A percentile compares a stretch with the other conserved stretches of the same genome.
Evolutionary conservation across 2,113 vertebrate species (phyloP).

Genomic region (Zosterops hypoxanthus): DNA sequence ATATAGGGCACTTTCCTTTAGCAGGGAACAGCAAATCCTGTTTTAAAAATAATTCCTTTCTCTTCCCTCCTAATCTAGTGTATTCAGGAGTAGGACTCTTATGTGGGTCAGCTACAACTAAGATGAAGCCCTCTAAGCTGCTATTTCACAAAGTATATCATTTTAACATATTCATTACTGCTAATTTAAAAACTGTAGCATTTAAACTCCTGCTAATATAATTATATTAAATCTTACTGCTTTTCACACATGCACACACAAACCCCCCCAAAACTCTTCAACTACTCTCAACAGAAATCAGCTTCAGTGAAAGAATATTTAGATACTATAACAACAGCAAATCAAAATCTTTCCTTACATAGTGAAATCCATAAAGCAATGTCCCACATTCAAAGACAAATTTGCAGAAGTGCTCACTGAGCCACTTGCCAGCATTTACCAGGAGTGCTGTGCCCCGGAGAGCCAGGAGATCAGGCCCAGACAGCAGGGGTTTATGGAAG

Average conservation of each 20-base stretch:
- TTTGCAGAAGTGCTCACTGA: not conserved
- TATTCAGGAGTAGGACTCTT: not conserved
- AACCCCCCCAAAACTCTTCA: not conserved
- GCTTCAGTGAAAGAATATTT: not conserved
- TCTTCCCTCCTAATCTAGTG: not conserved
- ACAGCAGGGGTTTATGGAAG: not conserved
- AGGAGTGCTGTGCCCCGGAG: not conserved
- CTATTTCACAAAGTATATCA: not conserved
- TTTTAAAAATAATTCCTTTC: slow-evolving; percentile 19
- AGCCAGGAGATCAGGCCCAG: not conserved
- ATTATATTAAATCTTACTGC: not conserved
- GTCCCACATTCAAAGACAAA: not conserved
- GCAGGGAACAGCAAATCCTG: not conserved
- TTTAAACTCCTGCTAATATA: not conserved
- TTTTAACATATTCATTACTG: not conserved
- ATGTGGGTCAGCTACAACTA: not conserved
- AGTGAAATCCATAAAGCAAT: not conserved
- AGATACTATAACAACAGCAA: not conserved
- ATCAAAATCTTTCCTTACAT: not conserved
- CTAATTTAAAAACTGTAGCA: not conserved
- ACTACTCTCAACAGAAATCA: not conserved
- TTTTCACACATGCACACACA: not conserved
- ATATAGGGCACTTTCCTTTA: slow-evolving; percentile 29
- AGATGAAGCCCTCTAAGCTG: no score
- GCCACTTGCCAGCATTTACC: not conserved